phyloP scores from a whole-genome alignment of 2,888 invertebrate genomes.

The Glomeris marginata region DNA sequence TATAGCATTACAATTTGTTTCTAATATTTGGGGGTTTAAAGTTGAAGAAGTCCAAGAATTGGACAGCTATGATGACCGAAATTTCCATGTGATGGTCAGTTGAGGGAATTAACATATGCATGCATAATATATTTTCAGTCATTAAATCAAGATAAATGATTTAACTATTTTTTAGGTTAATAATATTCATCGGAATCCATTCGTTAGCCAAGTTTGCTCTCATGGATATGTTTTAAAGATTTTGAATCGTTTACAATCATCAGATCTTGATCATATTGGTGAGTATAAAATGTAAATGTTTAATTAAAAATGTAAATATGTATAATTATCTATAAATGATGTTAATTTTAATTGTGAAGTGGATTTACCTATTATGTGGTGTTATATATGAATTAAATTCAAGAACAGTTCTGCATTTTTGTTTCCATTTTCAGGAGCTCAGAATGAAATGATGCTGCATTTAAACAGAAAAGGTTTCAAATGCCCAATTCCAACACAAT shows the following conservation, averaged over 20 bases:
- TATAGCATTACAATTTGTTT: constrained; percentile 38
- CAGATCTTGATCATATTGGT: constrained; percentile 42
- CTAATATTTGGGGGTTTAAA: constrained; percentile 46
- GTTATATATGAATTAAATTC: no score
- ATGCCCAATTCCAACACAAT: constrained; percentile 56
- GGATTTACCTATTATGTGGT: no score
- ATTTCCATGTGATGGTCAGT: constrained; percentile 48
- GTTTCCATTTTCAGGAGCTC: constrained; percentile 45
- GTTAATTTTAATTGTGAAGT: no score
- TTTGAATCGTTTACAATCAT: constrained; percentile 64
- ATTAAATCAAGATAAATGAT: no score
- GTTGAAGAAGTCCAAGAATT: constrained; percentile 43
- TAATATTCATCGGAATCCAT: constrained; percentile 17
- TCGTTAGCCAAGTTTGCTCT: constrained; percentile 19
- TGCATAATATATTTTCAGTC: no score
- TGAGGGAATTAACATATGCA: constrained; percentile 32
- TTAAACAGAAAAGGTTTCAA: constrained; percentile 46
- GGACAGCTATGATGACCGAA: constrained; percentile 64
- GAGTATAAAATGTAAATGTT: constrained; percentile 1
- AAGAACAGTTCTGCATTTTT: no score
- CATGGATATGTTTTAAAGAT: constrained; percentile 53
- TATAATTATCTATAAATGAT: no score
- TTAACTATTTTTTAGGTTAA: constrained; percentile 7
- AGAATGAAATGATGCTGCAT: constrained; percentile 54
- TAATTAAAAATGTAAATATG: background rate